Evolutionary conservation across 1,140 invertebrate species (phyloP).

Genomic region (Archivesica marissinica): DNA sequence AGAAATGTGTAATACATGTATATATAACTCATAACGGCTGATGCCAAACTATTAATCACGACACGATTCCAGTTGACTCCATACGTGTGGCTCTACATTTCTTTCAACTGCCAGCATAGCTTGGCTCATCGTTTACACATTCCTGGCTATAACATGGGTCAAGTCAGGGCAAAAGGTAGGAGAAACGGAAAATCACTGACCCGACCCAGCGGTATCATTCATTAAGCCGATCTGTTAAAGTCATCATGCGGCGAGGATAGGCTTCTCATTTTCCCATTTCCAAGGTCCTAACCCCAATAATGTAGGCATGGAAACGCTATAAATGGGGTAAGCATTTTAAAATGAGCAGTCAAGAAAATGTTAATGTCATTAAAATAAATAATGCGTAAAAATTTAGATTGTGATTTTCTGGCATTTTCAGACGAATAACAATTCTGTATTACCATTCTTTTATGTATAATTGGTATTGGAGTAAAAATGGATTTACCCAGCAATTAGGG

Average conservation of each 20-base stretch:
- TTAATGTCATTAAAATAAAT: slow-evolving; percentile 39
- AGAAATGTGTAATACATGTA: too few species aligned
- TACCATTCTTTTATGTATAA: too few species aligned
- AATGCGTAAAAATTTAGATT: slow-evolving; percentile 19
- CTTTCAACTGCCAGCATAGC: not conserved
- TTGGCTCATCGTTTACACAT: not conserved
- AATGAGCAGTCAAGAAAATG: slow-evolving; percentile 1
- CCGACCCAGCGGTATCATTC: not conserved
- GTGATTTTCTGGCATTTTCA: too few species aligned
- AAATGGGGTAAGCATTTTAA: slow-evolving; percentile 30
- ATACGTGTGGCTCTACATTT: too few species aligned
- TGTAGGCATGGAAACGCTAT: slow-evolving; percentile 38
- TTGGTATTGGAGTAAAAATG: too few species aligned
- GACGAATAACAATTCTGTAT: too few species aligned
- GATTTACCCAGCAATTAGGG: too few species aligned
- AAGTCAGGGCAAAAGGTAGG: not conserved
- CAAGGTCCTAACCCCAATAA: slow-evolving; percentile 36
- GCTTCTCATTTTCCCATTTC: slow-evolving; percentile 39
- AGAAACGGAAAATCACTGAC: not conserved
- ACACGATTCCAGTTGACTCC: too few species aligned
- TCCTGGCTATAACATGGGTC: not conserved
- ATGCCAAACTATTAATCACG: too few species aligned
- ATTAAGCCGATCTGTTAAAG: slow-evolving; percentile 28
- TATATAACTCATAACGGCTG: too few species aligned
- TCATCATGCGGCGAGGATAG: not conserved